Evolutionary conservation across 2,888 invertebrate genomes (phyloP), one percentile per base, ranked within the genome.

Genomic region (Phlogophora meticulosa): DNA sequence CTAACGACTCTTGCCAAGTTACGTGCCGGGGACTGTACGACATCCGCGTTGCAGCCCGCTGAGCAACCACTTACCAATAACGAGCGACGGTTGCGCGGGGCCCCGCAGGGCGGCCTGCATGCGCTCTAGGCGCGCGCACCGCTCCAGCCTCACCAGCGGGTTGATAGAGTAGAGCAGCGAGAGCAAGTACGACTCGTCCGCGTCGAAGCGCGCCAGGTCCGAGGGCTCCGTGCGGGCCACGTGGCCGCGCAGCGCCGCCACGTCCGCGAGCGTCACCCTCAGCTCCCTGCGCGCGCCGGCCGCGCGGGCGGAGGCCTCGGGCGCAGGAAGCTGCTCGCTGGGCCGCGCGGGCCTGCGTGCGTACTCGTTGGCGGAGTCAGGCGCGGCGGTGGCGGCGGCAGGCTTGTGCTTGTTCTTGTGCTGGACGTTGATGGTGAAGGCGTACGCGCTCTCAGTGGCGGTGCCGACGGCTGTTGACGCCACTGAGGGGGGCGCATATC

Each of bases 151-250:
- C 7, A 93, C 93, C 0, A 93, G 72, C 3, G 93, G 93, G 66
- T 92, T 91, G 38, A 93, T 83, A 7, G 80, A 78, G 74, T 88
- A 91, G 72, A 92, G 90, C 13, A 90, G 55, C 1, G 34, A 20
- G 20, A 72, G 71, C 56, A 84, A 87, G 80, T 87, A 92, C 0
- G 36, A 38, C 3, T 87, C 85, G 57, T 90, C 88, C 0, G 66
- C 57, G 67, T 92, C 90, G 62, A 87, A 92, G 9, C 77, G 72
- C 24, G 59, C 24, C 4, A 89, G 67, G 20, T 90, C 90, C 0
- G 85, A 81, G 2, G 78, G 61, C 32, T 84, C 84, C 2, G 78
- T 45, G 13, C 78, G 66, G 15, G 68, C 66, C n/a, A 91, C 71
- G 59, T 82, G 88, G 1, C 61, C 52, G 1, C 91, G 81, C 24